Percentiles rank a stretch among this genome's conserved stretches.
Conservation (phyloP, 2,113 vertebrate species). For the Scomber scombrus region DNA sequence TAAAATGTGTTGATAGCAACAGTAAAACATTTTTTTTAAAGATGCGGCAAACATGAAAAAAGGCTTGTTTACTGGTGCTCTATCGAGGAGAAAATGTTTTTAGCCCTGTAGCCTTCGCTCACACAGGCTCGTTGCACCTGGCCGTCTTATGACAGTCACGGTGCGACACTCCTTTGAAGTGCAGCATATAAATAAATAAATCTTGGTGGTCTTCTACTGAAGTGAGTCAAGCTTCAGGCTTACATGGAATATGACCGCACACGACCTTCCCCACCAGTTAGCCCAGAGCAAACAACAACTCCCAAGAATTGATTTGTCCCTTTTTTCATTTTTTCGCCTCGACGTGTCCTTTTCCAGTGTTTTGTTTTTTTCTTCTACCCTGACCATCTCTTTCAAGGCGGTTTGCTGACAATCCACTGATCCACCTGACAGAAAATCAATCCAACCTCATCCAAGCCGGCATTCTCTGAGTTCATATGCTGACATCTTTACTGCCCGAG, state of each 20-base stretch:
- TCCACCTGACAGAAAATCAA: constrained; percentile 73
- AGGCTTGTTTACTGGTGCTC: too few species aligned
- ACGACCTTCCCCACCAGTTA: neutral
- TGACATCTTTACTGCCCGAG: constrained; percentile 43
- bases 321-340: neutral
- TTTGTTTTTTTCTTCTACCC: constrained; percentile 22
- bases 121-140: too few species aligned
- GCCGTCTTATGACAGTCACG: too few species aligned
- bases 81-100: too few species aligned
- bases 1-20: too few species aligned
- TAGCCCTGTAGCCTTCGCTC: neutral
- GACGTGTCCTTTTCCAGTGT: constrained; percentile 19
- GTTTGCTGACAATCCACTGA: constrained; percentile 58
- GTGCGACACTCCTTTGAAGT: neutral
- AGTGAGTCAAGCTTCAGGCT: neutral
- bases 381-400: constrained; percentile 25
- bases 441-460: constrained; percentile 54
- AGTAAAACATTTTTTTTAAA: too few species aligned
- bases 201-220: neutral
- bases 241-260: constrained; percentile 5
- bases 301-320: constrained; percentile 60
- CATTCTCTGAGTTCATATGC: constrained; percentile 50
- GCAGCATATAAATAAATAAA: neutral
- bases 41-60: too few species aligned
- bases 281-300: constrained; percentile 35